Conservation (phyloP, 2,888 invertebrate genomes). For the Spilarctia lutea region DNA sequence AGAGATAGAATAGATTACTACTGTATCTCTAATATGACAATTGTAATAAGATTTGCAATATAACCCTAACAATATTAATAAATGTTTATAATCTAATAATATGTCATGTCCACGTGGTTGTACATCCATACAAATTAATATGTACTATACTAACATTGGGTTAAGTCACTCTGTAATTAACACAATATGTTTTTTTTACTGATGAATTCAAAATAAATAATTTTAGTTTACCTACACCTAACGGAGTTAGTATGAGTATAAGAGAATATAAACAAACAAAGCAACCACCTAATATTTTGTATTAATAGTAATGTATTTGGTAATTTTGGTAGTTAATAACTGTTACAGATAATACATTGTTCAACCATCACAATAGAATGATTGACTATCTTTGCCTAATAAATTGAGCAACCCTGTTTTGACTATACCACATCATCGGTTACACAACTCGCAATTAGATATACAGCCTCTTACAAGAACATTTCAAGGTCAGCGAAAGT, state of each 20-base stretch:
- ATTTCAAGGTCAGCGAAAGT: constrained; percentile 74
- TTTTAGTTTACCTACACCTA: no score
- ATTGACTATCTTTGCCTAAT: constrained; percentile 21
- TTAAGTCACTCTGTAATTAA: no score
- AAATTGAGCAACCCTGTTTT: constrained; percentile 67
- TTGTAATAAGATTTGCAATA: no score
- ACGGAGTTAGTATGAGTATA: background rate
- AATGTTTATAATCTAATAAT: no score
- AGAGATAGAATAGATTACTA: no score
- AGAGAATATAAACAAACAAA: background rate
- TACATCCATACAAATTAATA: no score
- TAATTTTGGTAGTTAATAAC: background rate
- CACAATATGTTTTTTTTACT: no score
- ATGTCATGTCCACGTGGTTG: no score
- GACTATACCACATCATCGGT: constrained; percentile 64
- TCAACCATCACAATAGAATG: constrained; percentile 35
- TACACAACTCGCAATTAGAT: constrained; percentile 70
- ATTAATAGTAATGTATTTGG: background rate
- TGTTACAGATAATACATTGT: background rate
- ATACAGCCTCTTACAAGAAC: constrained; percentile 64
- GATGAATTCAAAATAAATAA: no score
- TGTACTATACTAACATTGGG: no score
- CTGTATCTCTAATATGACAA: no score
- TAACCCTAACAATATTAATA: no score
- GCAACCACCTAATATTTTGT: background rate